Base-by-base conservation (phyloP, 2,797 vertebrate species). In the Leucoraja ocellata region DNA sequence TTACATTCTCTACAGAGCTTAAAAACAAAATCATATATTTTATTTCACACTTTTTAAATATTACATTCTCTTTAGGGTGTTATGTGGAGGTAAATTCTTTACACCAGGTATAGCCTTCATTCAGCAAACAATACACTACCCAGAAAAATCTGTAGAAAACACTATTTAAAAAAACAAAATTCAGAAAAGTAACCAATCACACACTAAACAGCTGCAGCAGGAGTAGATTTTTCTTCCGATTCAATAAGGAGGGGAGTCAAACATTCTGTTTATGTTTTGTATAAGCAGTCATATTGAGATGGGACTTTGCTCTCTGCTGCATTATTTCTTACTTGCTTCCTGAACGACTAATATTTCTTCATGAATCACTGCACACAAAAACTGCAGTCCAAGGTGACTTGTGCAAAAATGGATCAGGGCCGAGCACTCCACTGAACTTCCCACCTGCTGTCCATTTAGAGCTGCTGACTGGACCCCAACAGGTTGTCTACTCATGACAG, bases 361-460 rank as follows among this genome's bases (percentile, higher is more conserved):
- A 94, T 79, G 58, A 93, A 94, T 93, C 68, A 96, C 96, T 97
- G 97, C 97, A 95, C 95, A 94, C 96, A 95, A 96, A 95, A 95
- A 96, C 96, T 95, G 95, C 96, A 96, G 97, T 96, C 97, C 96
- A 98, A 98, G 97, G 98, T 98, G 98, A 97, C 98, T 97, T 98
- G 98, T 98, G 98, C 98, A 99, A 98, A 97, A 96, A 96, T 94
- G 95, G 94, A 95, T 96, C 96, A 96, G 96, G 71, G 90, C 95
- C 91, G 95, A 95, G 84, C 93, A 76, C 63, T 77, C 74, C 71
- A 68, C 58, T 92, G 91, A 96, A 95, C 96, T 94, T 94, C 95
- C 95, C 95, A 96, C 94, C 94, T 94, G 95, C 94, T 95, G 93
- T 95, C 97, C 96, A 96, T 96, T 95, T 94, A 96, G 95, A 96